Evolutionary conservation across 2,797 vertebrate species (phyloP).

Genomic region (Coregonus suidteri): DNA sequence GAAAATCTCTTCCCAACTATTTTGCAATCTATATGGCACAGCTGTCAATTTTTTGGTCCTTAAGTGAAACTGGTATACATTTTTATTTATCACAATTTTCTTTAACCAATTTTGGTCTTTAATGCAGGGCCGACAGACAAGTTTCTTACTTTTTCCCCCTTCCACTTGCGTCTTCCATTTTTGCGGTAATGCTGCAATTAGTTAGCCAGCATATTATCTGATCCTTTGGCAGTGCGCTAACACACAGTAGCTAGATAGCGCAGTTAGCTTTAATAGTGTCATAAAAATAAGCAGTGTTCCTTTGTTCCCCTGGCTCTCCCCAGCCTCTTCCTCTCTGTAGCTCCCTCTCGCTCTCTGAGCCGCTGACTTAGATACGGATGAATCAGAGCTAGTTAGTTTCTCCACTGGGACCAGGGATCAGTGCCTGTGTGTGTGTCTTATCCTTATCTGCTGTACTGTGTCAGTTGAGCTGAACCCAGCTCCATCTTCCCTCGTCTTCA

Average conservation of each 20-base stretch:
- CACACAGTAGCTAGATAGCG: neutral
- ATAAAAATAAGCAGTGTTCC: neutral
- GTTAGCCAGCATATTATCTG: neutral
- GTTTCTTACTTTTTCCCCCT: no score
- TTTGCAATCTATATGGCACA: no score
- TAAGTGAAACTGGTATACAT: no score
- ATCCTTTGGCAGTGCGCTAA: neutral
- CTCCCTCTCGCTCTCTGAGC: neutral
- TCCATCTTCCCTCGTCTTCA: neutral
- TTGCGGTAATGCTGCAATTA: neutral
- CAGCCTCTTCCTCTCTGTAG: neutral
- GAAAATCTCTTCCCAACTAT: no score
- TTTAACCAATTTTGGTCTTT: no score
- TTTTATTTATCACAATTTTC: no score
- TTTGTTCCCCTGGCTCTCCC: constrained; percentile 4
- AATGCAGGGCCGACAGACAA: no score
- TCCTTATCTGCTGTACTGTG: no score
- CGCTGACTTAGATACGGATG: neutral
- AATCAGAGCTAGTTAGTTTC: neutral
- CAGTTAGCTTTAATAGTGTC: neutral
- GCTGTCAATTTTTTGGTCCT: no score
- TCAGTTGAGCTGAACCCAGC: neutral
- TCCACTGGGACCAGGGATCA: neutral
- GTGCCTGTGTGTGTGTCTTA: neutral
- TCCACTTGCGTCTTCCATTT: no score